Evolutionary conservation across 2,888 invertebrate species (phyloP).

Genomic region (Orthonevra nobilis): DNA sequence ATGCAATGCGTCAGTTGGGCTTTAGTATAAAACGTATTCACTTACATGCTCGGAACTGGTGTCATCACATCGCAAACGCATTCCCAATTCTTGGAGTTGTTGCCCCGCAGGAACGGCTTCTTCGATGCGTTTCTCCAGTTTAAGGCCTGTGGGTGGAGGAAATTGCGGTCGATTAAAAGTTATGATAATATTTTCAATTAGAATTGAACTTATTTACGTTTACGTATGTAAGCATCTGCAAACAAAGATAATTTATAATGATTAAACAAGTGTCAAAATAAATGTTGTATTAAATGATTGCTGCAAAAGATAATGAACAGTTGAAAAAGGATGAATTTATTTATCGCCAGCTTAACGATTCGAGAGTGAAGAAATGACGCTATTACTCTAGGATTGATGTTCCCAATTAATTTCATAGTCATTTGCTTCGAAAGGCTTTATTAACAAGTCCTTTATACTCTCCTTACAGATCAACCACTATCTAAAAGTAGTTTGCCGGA

Average conservation of each 20-base stretch:
- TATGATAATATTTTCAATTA: constrained; percentile 46
- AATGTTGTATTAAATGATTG: not conserved
- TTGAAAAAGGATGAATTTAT: too few relatives aligned
- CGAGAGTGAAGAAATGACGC: too few relatives aligned
- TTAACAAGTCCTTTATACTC: too few relatives aligned
- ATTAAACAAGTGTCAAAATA: constrained; percentile 32
- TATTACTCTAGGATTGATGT: too few relatives aligned
- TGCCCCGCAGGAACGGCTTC: constrained; percentile 88
- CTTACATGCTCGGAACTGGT: constrained; percentile 82
- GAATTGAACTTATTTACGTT: constrained; percentile 45
- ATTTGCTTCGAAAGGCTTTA: too few relatives aligned
- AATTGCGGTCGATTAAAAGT: constrained; percentile 45
- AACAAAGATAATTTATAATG: constrained; percentile 37
- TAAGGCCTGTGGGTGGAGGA: constrained; percentile 78
- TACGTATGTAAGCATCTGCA: constrained; percentile 37
- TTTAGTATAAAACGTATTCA: constrained; percentile 54
- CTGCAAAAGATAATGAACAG: too few relatives aligned
- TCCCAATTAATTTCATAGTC: too few relatives aligned
- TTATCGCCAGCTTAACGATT: too few relatives aligned
- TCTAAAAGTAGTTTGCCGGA: too few relatives aligned
- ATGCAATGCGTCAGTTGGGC: constrained; percentile 56
- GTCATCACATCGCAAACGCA: constrained; percentile 82
- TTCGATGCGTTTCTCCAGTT: constrained; percentile 84
- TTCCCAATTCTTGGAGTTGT: constrained; percentile 83
- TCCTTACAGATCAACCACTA: too few relatives aligned